phyloP scores from a whole-genome alignment of 2,113 vertebrate genomes.

The Cariama cristata region DNA sequence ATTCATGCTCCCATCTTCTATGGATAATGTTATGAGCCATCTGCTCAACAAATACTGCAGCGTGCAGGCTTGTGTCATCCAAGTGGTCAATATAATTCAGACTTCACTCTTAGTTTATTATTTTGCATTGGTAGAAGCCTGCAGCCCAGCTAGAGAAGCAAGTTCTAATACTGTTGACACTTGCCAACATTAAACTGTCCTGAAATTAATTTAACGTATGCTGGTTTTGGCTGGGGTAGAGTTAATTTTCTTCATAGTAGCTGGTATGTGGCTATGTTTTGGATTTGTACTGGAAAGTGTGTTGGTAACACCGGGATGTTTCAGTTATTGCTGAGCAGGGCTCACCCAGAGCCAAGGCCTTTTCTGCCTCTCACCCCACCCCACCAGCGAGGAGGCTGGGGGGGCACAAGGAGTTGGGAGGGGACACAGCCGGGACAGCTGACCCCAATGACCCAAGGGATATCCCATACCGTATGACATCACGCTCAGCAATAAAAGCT shows the following conservation, averaged over 20 bases:
- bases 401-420: not conserved
- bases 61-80: not conserved
- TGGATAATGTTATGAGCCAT: not conserved
- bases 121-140: not conserved
- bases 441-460: not conserved
- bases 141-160: not conserved
- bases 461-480: not conserved
- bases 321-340: not conserved
- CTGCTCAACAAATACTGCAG: not conserved
- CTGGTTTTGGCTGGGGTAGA: not conserved
- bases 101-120: not conserved
- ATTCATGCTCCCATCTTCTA: not conserved
- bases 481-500: not conserved
- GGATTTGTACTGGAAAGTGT: not conserved
- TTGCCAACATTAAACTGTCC: not conserved
- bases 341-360: not conserved
- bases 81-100: not conserved
- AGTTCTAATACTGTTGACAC: not conserved
- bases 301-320: not conserved
- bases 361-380: not conserved
- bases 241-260: not conserved
- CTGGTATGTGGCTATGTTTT: not conserved
- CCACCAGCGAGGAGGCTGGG: fast-evolving
- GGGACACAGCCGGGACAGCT: not conserved
- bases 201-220: not conserved